Percentiles rank a stretch among this genome's conserved stretches.
Conservation (phyloP, 1,140 invertebrate species). For the Drosophila miranda region DNA sequence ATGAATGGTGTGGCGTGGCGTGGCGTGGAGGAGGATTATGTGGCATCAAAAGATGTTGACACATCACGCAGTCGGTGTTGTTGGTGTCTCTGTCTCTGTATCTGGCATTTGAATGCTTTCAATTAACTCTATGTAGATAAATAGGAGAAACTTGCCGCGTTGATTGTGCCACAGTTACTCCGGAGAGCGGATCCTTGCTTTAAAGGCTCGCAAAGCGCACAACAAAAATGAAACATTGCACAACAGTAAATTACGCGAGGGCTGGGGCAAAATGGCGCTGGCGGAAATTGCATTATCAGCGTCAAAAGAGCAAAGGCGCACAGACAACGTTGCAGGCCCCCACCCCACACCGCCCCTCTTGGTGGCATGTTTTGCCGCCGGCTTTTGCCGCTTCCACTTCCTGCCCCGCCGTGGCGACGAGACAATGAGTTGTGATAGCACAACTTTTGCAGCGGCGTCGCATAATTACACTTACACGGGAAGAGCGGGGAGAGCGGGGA, state of each 20-base stretch:
- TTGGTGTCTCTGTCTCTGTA: background rate
- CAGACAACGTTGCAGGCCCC: slow-evolving; percentile 8
- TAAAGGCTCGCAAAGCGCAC: slow-evolving; percentile 41
- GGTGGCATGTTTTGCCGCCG: slow-evolving; percentile 59
- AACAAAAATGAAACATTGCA: slow-evolving; percentile 77
- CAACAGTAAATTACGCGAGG: slow-evolving; percentile 68
- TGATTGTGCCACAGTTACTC: slow-evolving; percentile 29
- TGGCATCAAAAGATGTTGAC: slow-evolving; percentile 71
- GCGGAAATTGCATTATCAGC: slow-evolving; percentile 80
- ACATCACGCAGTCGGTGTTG: slow-evolving; percentile 57
- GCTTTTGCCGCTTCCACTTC: slow-evolving; percentile 67
- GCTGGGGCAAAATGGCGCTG: slow-evolving; percentile 12
- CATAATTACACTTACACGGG: slow-evolving; percentile 63
- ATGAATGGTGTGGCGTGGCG: background rate
- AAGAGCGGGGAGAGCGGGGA: too few relatives aligned
- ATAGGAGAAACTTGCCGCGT: slow-evolving; percentile 44
- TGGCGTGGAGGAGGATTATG: slow-evolving; percentile 46
- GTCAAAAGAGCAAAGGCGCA: slow-evolving; percentile 63
- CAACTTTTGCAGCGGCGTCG: slow-evolving; percentile 65
- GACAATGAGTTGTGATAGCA: slow-evolving; percentile 78
- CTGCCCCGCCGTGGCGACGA: slow-evolving; percentile 48
- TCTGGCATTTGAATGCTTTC: slow-evolving; percentile 71
- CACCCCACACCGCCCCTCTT: slow-evolving; percentile 11
- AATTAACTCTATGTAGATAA: slow-evolving; percentile 79
- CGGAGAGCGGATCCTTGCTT: slow-evolving; percentile 22